These are phyloP conservation scores for Pyrocephalus nanus DNA, from an alignment of 2,797 vertebrate species.

Conservation along the genomic window DNA sequence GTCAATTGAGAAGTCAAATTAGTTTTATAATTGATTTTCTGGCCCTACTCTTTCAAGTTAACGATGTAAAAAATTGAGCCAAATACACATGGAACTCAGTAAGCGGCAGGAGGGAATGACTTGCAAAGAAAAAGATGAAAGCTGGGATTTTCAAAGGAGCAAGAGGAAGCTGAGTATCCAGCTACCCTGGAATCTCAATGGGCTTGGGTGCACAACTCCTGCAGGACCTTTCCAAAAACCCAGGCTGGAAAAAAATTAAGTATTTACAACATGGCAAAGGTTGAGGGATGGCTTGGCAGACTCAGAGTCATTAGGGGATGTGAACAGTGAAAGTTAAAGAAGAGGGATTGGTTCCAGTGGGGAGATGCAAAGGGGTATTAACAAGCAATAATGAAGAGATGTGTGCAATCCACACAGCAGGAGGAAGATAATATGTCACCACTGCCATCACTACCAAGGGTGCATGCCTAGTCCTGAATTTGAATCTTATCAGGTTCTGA, in stretches of 20 bases:
- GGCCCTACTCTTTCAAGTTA: slow-evolving; percentile 69
- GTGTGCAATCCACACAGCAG: not conserved
- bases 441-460: not conserved
- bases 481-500: not conserved
- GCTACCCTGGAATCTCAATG: not conserved
- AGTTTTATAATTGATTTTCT: slow-evolving; percentile 72
- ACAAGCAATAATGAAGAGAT: not conserved
- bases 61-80: slow-evolving; percentile 50
- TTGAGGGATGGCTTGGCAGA: not conserved
- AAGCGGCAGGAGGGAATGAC: slow-evolving; percentile 29
- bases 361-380: not conserved
- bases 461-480: not conserved
- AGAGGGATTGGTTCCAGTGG: not conserved
- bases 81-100: slow-evolving; percentile 35
- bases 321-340: not conserved
- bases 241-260: not conserved
- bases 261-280: not conserved
- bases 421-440: not conserved
- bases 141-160: slow-evolving; percentile 54
- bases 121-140: slow-evolving; percentile 54
- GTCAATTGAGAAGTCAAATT: slow-evolving; percentile 70
- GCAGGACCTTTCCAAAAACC: not conserved
- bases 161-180: slow-evolving; percentile 1
- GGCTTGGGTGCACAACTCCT: not conserved
- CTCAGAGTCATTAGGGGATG: not conserved